Evolutionary conservation across 2,888 invertebrate species (phyloP), one percentile per base, ranked within the genome.

Genomic region (Drosophila atroscutellata): DNA sequence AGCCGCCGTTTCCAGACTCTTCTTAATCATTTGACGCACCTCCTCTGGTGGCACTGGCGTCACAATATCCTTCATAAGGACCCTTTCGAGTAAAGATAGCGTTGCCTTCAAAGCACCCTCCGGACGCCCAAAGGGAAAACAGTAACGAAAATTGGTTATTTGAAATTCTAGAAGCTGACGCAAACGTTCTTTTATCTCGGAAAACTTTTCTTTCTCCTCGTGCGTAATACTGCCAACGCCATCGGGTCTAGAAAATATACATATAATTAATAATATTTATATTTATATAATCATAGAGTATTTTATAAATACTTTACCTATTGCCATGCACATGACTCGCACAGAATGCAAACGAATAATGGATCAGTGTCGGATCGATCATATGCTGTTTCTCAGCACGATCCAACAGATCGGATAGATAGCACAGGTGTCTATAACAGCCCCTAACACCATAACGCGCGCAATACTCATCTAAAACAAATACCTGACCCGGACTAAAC

Each of bases 401-500:
- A 92, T 99, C 98, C 83, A 99, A 94, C 56, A 99, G 95, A 93
- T 99, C 99, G 76, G 97, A 96, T 71, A 99, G 95, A 93, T 99
- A 99, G 93, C 98, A 98, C 56, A 99, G 95, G 93, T 99, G 99
- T 59, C 99, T 96, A 93, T 96, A 98, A 93, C 99, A 99, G 51
- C 98, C 98, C 58, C 99, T 95, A 1, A 99, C 99, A 54, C 99
- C 99, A 92, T 99, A 99, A 86, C 97, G 95, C 9, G 99, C 99
- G 93, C 99, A 99, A 94, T 99, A 99, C 93, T 99, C 99, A 93
- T 99, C 99, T 84, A 99, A 94, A 15, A 99, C 99, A 94, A 99
- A 99, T 61, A 99, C 97, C 94, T 99, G 99, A 1, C 99, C 99
- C 0, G 99, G 99, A 90, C 99, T 99, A 94, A 99, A 99, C 99